These are phyloP conservation scores for Synergus laeviventris DNA, from an alignment of 2,888 invertebrate genomes.

Conservation along the genomic window DNA sequence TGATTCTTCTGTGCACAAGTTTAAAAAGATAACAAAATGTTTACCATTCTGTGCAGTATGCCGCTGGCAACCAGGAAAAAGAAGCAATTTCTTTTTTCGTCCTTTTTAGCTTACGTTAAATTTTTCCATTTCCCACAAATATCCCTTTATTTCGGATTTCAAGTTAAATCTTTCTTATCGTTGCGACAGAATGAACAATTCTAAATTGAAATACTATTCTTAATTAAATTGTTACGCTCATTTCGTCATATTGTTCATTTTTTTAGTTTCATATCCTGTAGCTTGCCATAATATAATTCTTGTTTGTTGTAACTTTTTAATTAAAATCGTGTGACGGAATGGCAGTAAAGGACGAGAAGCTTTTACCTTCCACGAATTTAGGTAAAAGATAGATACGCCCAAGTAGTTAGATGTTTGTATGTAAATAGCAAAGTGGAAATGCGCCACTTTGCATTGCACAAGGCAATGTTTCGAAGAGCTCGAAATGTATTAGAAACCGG, in stretches of 20 bases:
- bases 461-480: not conserved
- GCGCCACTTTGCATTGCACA: not conserved
- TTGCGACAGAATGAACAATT: not conserved
- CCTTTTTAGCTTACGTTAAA: not conserved
- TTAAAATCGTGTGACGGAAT: not conserved
- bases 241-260: constrained; percentile 18
- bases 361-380: constrained; percentile 11
- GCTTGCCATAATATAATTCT: not conserved
- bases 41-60: too few relatives aligned
- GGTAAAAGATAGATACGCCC: not conserved
- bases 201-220: not conserved
- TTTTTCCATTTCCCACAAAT: constrained; percentile 22
- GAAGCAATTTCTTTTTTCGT: not conserved
- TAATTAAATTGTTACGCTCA: not conserved
- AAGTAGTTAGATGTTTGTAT: constrained; percentile 35
- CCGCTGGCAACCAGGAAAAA: not conserved
- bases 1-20: too few relatives aligned
- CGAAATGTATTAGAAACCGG: constrained; percentile 28
- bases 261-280: not conserved
- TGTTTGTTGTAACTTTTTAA: constrained; percentile 21
- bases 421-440: constrained; percentile 27
- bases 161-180: constrained; percentile 9
- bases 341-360: not conserved
- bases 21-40: too few relatives aligned
- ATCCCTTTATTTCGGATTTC: not conserved